These are phyloP conservation scores for Bolborhynchus lineola DNA, from an alignment of 2,113 vertebrate species.

Conservation along the genomic window DNA sequence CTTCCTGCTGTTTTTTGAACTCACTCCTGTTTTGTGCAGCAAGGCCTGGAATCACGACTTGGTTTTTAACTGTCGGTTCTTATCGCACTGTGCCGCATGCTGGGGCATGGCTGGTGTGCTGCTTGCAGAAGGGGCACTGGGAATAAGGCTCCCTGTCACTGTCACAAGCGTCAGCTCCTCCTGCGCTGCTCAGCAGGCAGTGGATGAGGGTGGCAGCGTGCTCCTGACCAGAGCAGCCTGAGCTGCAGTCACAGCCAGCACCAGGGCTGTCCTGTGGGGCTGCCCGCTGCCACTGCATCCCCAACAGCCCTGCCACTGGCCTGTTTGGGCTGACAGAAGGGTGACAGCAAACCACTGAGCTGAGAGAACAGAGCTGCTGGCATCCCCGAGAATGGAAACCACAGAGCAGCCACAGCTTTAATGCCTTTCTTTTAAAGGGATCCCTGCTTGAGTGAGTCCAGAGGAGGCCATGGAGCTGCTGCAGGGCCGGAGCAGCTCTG, in stretches of 20 bases:
- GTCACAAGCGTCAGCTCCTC: background rate
- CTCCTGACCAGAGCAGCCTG: background rate
- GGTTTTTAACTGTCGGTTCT: background rate
- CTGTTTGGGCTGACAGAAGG: background rate
- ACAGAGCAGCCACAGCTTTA: background rate
- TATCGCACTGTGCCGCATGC: background rate
- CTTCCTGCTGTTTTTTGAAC: background rate
- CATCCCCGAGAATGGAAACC: background rate
- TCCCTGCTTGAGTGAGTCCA: background rate
- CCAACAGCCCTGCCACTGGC: background rate
- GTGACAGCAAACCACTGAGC: background rate
- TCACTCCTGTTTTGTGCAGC: background rate
- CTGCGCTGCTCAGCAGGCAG: background rate
- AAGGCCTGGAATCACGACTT: background rate
- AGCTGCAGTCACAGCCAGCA: background rate
- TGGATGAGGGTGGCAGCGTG: background rate
- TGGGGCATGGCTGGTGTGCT: rapidly evolving
- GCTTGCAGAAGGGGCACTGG: background rate
- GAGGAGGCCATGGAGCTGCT: background rate
- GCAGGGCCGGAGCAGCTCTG: background rate
- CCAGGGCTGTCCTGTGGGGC: rapidly evolving
- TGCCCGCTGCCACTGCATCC: rapidly evolving
- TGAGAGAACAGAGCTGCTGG: background rate
- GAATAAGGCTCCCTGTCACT: background rate
- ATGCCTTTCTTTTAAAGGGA: background rate